phyloP scores from a whole-genome alignment of 2,888 invertebrate species.

The Odontocerum albicorne region DNA sequence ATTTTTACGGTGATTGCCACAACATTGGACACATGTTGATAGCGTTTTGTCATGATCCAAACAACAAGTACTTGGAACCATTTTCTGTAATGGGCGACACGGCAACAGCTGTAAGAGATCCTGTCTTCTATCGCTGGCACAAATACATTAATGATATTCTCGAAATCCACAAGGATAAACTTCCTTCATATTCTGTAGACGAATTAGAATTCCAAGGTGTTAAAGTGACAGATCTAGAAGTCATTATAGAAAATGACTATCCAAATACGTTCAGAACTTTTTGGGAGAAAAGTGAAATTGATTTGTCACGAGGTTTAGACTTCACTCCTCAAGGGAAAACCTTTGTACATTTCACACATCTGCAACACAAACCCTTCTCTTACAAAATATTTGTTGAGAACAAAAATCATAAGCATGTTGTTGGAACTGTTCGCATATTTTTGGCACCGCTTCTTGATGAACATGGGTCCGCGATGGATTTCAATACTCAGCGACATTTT shows the following conservation, averaged over 20 bases:
- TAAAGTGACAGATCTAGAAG: constrained; percentile 43
- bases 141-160: constrained; percentile 44
- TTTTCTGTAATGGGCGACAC: constrained; percentile 44
- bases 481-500: constrained; percentile 41
- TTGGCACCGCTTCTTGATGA: constrained; percentile 42
- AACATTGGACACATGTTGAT: constrained; percentile 81
- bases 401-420: constrained; percentile 9
- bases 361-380: constrained; percentile 41
- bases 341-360: constrained; percentile 40
- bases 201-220: constrained; percentile 37
- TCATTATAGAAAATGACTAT: constrained; percentile 41
- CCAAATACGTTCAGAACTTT: constrained; percentile 38
- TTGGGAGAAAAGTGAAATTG: constrained; percentile 43
- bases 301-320: constrained; percentile 44
- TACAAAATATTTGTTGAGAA: constrained; percentile 37
- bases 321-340: constrained; percentile 39
- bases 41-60: constrained; percentile 78
- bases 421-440: constrained; percentile 43
- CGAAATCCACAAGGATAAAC: constrained; percentile 41
- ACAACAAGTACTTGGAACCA: constrained; percentile 64
- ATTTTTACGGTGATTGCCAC: constrained; percentile 78
- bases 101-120: constrained; percentile 45
- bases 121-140: constrained; percentile 46
- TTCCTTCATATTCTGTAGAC: constrained; percentile 40
- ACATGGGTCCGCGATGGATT: constrained; percentile 24